A percentile compares a stretch with the other conserved stretches of the same genome.
Conservation (phyloP, 2,113 vertebrate genomes). For the Pao palembangensis region DNA sequence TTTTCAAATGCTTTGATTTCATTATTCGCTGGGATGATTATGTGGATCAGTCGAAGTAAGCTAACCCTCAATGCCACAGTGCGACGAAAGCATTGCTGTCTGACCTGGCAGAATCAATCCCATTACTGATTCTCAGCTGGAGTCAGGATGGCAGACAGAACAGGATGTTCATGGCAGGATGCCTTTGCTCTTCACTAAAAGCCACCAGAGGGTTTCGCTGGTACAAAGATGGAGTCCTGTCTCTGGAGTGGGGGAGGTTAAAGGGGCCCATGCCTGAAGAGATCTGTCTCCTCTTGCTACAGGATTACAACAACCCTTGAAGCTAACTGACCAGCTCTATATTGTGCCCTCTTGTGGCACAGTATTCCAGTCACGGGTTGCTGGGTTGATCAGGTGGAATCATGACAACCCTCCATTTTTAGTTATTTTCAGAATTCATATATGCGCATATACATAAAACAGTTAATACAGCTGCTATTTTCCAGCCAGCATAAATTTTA, state of each 20-base stretch:
- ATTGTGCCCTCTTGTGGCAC: too few relatives aligned
- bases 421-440: too few relatives aligned
- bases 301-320: conserved; percentile 4
- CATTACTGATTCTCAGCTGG: conserved; percentile 58
- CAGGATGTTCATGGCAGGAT: conserved; percentile 30
- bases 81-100: conserved; percentile 3
- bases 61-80: neutral
- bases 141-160: conserved; percentile 28
- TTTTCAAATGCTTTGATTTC: conserved; percentile 3
- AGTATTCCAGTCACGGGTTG: too few relatives aligned
- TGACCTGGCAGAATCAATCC: conserved; percentile 42
- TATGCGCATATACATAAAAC: too few relatives aligned
- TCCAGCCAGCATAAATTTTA: too few relatives aligned
- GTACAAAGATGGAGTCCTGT: conserved; percentile 29
- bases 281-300: conserved; percentile 1
- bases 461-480: too few relatives aligned
- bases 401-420: too few relatives aligned
- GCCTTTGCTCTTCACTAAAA: conserved; percentile 29
- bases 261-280: conserved; percentile 12
- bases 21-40: conserved; percentile 2
- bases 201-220: conserved; percentile 17
- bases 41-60: conserved; percentile 3
- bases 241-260: conserved; percentile 33
- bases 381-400: too few relatives aligned
- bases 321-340: neutral